Conservation (phyloP, 2,797 vertebrate species). For the Neopelma chrysocephalum region DNA sequence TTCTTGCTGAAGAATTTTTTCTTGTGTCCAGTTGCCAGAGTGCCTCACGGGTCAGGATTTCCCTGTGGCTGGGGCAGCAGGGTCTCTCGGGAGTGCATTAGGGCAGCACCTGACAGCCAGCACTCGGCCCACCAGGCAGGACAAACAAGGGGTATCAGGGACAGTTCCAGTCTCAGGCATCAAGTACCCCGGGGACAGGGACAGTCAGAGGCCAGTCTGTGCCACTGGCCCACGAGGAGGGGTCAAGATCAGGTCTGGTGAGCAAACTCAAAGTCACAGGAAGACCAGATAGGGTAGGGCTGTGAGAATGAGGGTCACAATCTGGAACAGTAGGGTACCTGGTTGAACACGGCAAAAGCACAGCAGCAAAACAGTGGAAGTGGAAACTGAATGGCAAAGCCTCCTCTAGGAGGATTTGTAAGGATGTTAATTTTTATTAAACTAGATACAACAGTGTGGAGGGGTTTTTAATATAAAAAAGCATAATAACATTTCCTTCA, state of each 20-base stretch:
- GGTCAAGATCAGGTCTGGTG: background rate
- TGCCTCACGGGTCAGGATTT: background rate
- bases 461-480: background rate
- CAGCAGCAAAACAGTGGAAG: background rate
- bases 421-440: background rate
- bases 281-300: background rate
- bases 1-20: background rate
- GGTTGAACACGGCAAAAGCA: background rate
- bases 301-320: too few relatives aligned
- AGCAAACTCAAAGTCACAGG: background rate
- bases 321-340: background rate
- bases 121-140: background rate
- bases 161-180: background rate
- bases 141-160: background rate
- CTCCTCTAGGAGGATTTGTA: background rate
- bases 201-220: background rate
- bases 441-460: background rate
- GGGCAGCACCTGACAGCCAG: background rate
- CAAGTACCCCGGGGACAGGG: background rate
- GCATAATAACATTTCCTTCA: background rate
- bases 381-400: background rate
- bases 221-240: too few relatives aligned
- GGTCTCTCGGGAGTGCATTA: background rate
- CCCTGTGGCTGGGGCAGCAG: rapidly evolving
- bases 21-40: background rate